These are phyloP conservation scores for Pseudomugil tenellus DNA, from an alignment of 2,797 vertebrate species.

Conservation along the genomic window DNA sequence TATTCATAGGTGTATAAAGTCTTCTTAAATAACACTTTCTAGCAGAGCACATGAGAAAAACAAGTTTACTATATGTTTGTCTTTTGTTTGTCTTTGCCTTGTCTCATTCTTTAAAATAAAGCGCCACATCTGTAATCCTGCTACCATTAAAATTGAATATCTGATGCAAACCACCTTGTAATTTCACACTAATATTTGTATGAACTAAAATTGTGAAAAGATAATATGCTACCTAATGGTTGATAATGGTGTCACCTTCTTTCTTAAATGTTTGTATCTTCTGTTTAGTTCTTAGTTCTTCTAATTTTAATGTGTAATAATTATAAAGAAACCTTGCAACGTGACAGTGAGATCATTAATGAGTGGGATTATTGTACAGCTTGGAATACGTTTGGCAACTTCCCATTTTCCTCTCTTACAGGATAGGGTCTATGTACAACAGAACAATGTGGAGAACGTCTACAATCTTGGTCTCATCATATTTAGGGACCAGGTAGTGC, in stretches of 20 bases:
- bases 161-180: too few species aligned
- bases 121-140: too few species aligned
- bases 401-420: slow-evolving; percentile 52
- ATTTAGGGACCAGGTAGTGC: slow-evolving; percentile 97
- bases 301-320: neutral
- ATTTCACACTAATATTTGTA: neutral
- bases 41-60: too few species aligned
- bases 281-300: neutral
- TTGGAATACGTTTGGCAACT: neutral
- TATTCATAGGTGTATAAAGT: too few species aligned
- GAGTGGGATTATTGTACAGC: neutral
- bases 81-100: too few species aligned
- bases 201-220: neutral
- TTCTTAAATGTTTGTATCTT: neutral
- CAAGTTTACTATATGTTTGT: too few species aligned
- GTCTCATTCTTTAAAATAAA: too few species aligned
- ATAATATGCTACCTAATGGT: neutral
- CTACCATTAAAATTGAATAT: too few species aligned
- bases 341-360: neutral
- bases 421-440: slow-evolving; percentile 97
- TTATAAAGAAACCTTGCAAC: neutral
- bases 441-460: slow-evolving; percentile 98
- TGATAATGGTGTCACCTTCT: neutral
- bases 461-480: slow-evolving; percentile 98
- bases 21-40: too few species aligned